Evolutionary conservation across 64 coral and sea anemone genomes (phyloP).

Genomic region (Trachythela sp.): DNA sequence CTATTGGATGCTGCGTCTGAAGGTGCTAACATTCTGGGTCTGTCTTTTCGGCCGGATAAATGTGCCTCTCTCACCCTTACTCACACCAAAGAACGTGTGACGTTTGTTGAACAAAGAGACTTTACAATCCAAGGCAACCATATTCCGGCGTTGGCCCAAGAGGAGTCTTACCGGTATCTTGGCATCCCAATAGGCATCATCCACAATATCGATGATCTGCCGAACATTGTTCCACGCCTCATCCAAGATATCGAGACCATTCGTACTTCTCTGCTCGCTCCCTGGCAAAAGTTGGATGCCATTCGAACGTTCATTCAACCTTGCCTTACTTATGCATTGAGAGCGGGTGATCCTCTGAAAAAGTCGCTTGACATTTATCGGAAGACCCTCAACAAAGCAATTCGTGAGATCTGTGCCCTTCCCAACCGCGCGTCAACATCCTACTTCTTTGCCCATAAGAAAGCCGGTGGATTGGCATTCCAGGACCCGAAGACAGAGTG

Average conservation of each 20-base stretch:
- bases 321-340: no score
- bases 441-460: no score
- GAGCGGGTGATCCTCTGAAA: no score
- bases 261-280: background rate
- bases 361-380: no score
- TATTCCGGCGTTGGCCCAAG: background rate
- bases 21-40: background rate
- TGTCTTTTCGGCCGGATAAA: background rate
- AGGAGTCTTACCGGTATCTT: background rate
- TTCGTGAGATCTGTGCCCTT: no score
- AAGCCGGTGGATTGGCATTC: no score
- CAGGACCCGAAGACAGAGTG: no score
- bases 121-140: background rate
- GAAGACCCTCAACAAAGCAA: no score
- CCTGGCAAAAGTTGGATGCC: background rate
- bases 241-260: background rate
- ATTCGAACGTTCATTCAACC: background rate
- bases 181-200: background rate
- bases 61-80: background rate
- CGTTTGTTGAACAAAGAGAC: background rate
- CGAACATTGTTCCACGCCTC: background rate
- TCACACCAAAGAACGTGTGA: background rate
- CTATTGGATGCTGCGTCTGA: background rate
- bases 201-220: background rate
- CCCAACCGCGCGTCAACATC: no score